A percentile compares a stretch with the other conserved stretches of the same genome.
These are phyloP conservation scores for Takifugu flavidus DNA, from an alignment of 2,113 vertebrate genomes.

Conservation along the genomic window DNA sequence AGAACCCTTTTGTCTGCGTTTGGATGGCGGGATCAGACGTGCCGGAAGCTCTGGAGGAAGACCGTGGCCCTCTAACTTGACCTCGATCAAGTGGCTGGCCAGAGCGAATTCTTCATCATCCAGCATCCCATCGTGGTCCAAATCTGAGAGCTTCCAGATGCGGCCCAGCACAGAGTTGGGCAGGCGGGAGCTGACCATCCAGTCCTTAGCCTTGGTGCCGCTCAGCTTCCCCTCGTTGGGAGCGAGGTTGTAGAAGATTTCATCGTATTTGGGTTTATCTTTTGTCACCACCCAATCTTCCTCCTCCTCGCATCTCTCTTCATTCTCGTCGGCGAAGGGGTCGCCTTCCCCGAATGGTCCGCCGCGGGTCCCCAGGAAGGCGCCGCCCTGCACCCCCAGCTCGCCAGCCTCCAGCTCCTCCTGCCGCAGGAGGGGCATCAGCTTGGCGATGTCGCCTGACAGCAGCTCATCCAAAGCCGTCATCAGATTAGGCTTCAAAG, in stretches of 20 bases:
- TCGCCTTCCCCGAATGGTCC: slow-evolving; percentile 86
- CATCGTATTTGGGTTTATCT: slow-evolving; percentile 93
- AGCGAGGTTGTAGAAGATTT: slow-evolving; percentile 91
- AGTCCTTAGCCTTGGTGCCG: slow-evolving; percentile 85
- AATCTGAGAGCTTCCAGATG: slow-evolving; percentile 93
- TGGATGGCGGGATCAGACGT: slow-evolving; percentile 87
- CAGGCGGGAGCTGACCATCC: slow-evolving; percentile 91
- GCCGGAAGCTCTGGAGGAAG: slow-evolving; percentile 83
- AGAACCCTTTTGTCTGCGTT: slow-evolving; percentile 87
- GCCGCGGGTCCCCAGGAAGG: slow-evolving; percentile 81
- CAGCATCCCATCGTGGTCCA: slow-evolving; percentile 90
- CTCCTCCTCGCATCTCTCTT: slow-evolving; percentile 71
- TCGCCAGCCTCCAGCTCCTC: slow-evolving; percentile 84
- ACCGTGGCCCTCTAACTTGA: slow-evolving; percentile 88
- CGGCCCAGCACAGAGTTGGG: slow-evolving; percentile 90
- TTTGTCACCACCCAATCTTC: slow-evolving; percentile 90
- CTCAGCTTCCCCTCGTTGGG: slow-evolving; percentile 89
- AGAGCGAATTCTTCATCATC: slow-evolving; percentile 92
- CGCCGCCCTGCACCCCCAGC: slow-evolving; percentile 83
- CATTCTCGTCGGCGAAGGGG: slow-evolving; percentile 65
- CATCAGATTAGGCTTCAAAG: slow-evolving; percentile 85
- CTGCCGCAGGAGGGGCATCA: slow-evolving; percentile 89
- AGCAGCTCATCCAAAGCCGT: slow-evolving; percentile 82
- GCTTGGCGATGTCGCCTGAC: slow-evolving; percentile 80
- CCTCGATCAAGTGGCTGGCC: slow-evolving; percentile 90